Evolutionary conservation across 2,797 vertebrate species (phyloP), one percentile per base, ranked within the genome.

Genomic region (Luscinia luscinia): DNA sequence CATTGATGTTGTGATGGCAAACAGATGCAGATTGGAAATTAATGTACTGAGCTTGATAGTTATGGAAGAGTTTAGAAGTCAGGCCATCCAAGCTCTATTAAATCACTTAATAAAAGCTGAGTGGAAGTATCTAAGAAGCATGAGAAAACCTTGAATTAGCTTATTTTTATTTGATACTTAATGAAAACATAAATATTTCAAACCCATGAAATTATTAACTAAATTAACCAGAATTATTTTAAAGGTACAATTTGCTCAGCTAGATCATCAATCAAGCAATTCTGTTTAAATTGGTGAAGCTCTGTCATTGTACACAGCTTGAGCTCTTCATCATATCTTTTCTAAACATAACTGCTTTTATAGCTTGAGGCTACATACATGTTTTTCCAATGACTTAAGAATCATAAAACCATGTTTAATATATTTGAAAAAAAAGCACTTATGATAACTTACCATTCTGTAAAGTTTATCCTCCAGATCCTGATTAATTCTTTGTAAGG

Each of bases 401-500:
- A 93, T 12, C 13, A n/a, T 46, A 90, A 89, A 87, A 3, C 2
- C 70, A 87, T 51, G 78, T 49, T 80, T 85, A 77, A 87, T 63
- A 84, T 61, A 36, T 54, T 21, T 9, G 18, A 6, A 32, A 30
- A 59, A 77, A 67, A 45, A 49, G 24, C 28, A 68, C 3, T 76
- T 88, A 10, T 83, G 64, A 49, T 49, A 73, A 97, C 98, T 98
- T 97, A 99, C 99, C 98, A 98, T 99, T 94, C 98, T 97, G 95
- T 98, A 99, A 93, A 99, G 98, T 97, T 99, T 99, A 94, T 99
- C 98, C 95, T 99, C 99, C 97, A 99, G 97, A 97, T 99, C 99
- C 97, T 99, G 99, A 97, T 99, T 99, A 98, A 99, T 99, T 97
- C 99, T 98, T 98, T 99, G 99, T 94, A 99, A 98, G 48, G 99